Base-by-base conservation (phyloP, 2,113 vertebrate genomes). In the Thymallus thymallus region DNA sequence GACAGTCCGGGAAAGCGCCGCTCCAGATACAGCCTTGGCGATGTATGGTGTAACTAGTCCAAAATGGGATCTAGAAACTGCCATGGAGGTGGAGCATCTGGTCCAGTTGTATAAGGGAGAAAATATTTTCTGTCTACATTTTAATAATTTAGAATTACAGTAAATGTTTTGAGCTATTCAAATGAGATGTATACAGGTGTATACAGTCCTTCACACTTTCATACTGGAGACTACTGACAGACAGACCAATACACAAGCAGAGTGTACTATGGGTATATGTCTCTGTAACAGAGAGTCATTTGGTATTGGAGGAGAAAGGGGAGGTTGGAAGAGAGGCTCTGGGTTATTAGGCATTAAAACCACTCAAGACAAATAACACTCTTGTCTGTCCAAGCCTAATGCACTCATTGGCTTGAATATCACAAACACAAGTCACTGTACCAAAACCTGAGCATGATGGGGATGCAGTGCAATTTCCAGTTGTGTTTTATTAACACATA, bases 1-100 rank as follows among this genome's bases (percentile, higher is more conserved):
- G 95, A 96, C 96, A 97, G 97, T 96, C 96, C 96, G 93, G 14
- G 90, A 96, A 94, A 92, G 75, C 91, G 88, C 92, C 75, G 83
- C 95, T 91, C 90, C 79, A 32, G 72, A 58, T 20, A 41, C 6
- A 20, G 60, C 18, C 35, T 7, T 13, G 63, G 16, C 1, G 29
- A 14, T 24, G 12, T 5, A 6, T 62, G 63, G 23, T 32, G 58
- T 6, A 41, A 6, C 41, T 16, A 3, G 30, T 56, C 2, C 74
- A 72, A 32, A 71, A 41, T 67, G 29, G 32, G 2, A 3, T 48
- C 46, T 48, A 48, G 46, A 4, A 32, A 32, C 32, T 32, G 78
- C 7, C 60, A 12, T 20, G 61, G 41, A 32, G 32, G 6, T 41
- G 20, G 10, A 24, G 56, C 41, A 70, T n/a, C 22, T 20, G 7